phyloP scores from a whole-genome alignment of 2,113 vertebrate species.

The Psilopogon haemacephalus region DNA sequence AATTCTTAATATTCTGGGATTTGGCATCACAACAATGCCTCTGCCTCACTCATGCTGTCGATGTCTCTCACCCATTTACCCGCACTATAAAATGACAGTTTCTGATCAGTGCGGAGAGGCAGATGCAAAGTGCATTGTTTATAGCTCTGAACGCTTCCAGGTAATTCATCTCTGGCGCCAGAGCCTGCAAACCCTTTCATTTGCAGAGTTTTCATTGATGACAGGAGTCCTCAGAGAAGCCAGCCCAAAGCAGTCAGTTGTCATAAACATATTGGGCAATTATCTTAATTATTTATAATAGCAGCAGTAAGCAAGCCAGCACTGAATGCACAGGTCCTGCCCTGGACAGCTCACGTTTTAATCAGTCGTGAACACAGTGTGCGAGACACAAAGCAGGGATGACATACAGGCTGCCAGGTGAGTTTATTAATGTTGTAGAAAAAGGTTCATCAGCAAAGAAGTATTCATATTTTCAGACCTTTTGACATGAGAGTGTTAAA shows the following conservation, averaged over 20 bases:
- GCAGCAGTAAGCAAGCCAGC: slow-evolving; percentile 38
- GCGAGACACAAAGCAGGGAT: background rate
- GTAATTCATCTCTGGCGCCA: background rate
- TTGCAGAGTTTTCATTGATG: slow-evolving; percentile 48
- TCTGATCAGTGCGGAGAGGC: slow-evolving; percentile 26
- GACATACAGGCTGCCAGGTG: slow-evolving; percentile 35
- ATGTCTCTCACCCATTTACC: slow-evolving; percentile 31
- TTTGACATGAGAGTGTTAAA: background rate
- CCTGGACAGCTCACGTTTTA: slow-evolving; percentile 43
- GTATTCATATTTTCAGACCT: background rate
- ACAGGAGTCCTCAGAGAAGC: slow-evolving; percentile 39
- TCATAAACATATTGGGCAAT: slow-evolving; percentile 52
- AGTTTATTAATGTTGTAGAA: slow-evolving; percentile 29
- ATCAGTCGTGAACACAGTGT: background rate
- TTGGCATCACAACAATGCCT: slow-evolving; percentile 37
- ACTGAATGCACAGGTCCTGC: background rate
- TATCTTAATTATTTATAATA: slow-evolving; percentile 68
- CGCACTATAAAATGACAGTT: background rate
- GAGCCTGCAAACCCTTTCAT: slow-evolving; percentile 24
- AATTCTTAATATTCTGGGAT: slow-evolving; percentile 69
- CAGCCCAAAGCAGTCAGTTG: slow-evolving; percentile 39
- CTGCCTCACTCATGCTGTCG: background rate
- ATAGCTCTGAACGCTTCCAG: slow-evolving; percentile 51
- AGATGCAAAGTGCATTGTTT: slow-evolving; percentile 35
- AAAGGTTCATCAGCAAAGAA: background rate